phyloP scores from a whole-genome alignment of 2,888 invertebrate species.

The Adelognathus sp. region DNA sequence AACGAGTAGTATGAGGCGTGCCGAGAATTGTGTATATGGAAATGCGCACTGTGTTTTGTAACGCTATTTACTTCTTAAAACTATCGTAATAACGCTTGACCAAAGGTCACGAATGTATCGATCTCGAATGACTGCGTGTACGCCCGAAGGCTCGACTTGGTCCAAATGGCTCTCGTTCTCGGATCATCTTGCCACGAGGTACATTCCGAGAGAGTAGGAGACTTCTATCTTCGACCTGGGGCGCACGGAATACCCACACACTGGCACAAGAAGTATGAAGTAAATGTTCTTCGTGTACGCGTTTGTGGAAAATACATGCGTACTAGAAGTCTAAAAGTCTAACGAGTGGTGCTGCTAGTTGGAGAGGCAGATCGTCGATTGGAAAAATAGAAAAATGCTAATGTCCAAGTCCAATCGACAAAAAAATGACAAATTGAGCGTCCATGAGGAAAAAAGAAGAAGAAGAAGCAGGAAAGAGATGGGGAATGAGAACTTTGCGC shows the following conservation, averaged over 20 bases:
- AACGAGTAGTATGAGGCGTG: background rate
- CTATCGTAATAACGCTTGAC: constrained; percentile 49
- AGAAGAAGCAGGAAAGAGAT: constrained; percentile 32
- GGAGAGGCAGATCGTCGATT: constrained; percentile 66
- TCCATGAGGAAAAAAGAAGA: background rate
- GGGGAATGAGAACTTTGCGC: constrained; percentile 19
- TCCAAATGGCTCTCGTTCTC: constrained; percentile 25
- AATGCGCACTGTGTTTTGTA: constrained; percentile 32
- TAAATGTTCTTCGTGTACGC: background rate
- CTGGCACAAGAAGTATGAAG: background rate
- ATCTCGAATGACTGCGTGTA: constrained; percentile 42
- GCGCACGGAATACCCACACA: constrained; percentile 16
- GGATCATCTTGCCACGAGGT: constrained; percentile 35
- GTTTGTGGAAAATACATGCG: constrained; percentile 47
- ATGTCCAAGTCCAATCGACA: background rate
- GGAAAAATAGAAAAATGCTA: constrained; percentile 42
- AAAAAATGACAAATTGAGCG: background rate
- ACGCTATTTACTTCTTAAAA: constrained; percentile 20
- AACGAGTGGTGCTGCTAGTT: constrained; percentile 77
- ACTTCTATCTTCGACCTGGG: constrained; percentile 68
- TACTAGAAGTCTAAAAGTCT: constrained; percentile 73
- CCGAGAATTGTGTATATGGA: constrained; percentile 7
- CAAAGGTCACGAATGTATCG: constrained; percentile 56
- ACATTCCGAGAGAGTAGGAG: constrained; percentile 57
- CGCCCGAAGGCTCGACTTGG: constrained; percentile 21